phyloP scores from a whole-genome alignment of 2,113 vertebrate genomes.

The Clarias magur region DNA sequence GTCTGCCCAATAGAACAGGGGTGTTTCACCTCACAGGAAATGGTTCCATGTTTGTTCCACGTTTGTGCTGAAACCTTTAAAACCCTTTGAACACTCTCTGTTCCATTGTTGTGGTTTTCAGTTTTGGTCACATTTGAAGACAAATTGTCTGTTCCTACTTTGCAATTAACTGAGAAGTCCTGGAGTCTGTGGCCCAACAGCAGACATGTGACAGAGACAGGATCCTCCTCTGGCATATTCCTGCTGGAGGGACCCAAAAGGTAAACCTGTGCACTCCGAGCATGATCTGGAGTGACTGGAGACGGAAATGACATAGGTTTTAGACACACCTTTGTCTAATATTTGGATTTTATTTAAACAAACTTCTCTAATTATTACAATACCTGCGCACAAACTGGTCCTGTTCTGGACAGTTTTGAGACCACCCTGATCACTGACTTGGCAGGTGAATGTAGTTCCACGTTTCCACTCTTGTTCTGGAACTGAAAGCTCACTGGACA shows the following conservation, averaged over 20 bases:
- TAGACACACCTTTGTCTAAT: no score
- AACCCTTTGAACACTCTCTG: slow-evolving; percentile 59
- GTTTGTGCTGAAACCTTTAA: slow-evolving; percentile 39
- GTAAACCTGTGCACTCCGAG: no score
- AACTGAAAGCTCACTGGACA: slow-evolving; percentile 59
- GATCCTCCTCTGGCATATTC: no score
- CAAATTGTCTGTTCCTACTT: neutral
- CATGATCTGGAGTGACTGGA: no score
- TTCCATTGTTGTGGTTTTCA: slow-evolving; percentile 59
- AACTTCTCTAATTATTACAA: no score
- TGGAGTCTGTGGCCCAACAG: no score
- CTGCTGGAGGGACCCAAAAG: no score
- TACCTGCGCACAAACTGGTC: no score
- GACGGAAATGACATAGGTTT: no score
- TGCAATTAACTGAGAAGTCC: slow-evolving; percentile 55
- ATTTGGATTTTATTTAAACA: no score
- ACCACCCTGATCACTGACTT: no score
- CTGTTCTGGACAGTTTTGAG: neutral
- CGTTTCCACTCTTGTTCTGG: slow-evolving; percentile 59
- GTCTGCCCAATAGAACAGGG: slow-evolving; percentile 48
- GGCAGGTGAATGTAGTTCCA: slow-evolving; percentile 59
- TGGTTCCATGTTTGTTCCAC: slow-evolving; percentile 55
- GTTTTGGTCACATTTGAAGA: neutral
- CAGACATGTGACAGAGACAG: no score
- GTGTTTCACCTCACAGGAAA: slow-evolving; percentile 67